phyloP scores from a whole-genome alignment of 2,888 invertebrate genomes.

The Meloe dianella region DNA sequence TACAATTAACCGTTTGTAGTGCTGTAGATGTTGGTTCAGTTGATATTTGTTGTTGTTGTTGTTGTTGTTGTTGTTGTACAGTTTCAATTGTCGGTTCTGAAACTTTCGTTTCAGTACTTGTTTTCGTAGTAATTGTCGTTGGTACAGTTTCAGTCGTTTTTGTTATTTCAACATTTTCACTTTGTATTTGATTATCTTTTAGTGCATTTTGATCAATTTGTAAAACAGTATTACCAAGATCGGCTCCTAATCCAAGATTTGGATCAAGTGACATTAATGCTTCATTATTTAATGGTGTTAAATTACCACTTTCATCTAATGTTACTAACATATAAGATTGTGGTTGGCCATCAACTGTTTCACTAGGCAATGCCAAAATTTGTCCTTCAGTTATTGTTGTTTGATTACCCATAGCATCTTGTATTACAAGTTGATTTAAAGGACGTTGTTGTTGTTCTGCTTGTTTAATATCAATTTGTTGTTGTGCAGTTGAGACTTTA shows the following conservation, averaged over 20 bases:
- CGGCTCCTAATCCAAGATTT: constrained; percentile 59
- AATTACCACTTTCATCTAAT: constrained; percentile 73
- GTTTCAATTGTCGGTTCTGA: neutral
- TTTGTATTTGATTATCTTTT: constrained; percentile 17
- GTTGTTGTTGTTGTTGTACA: neutral
- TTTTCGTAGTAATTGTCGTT: constrained; percentile 27
- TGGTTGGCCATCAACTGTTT: constrained; percentile 73
- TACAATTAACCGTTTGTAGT: constrained; percentile 25
- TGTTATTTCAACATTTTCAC: constrained; percentile 25
- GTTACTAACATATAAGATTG: constrained; percentile 77
- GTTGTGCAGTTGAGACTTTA: constrained; percentile 22
- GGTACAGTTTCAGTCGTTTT: constrained; percentile 35
- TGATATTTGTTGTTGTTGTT: constrained; percentile 8
- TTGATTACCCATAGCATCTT: constrained; percentile 57
- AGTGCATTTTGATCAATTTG: constrained; percentile 60
- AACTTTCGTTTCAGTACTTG: constrained; percentile 31
- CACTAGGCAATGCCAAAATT: constrained; percentile 75
- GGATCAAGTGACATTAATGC: constrained; percentile 67
- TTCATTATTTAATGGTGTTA: constrained; percentile 75
- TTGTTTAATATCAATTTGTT: constrained; percentile 19
- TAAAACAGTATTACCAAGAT: constrained; percentile 62
- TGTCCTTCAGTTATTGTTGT: constrained; percentile 66
- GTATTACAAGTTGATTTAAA: constrained; percentile 57
- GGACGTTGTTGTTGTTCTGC: constrained; percentile 42
- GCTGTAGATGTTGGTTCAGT: constrained; percentile 15